phyloP scores from a whole-genome alignment of 2,888 invertebrate genomes.

The Lasioglossum oenotherae region DNA sequence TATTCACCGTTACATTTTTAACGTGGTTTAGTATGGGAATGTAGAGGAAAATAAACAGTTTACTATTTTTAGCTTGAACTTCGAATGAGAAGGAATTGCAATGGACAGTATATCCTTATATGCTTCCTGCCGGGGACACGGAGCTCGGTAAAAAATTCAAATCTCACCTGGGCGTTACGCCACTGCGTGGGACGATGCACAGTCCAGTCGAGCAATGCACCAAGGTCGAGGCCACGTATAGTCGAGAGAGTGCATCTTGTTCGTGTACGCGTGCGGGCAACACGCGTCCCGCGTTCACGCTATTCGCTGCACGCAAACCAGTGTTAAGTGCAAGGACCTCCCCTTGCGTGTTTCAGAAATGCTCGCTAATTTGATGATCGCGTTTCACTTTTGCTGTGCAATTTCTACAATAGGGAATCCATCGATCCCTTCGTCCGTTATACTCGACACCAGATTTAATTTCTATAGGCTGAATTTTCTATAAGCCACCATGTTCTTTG shows the following conservation, averaged over 20 bases:
- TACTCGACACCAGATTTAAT: background rate
- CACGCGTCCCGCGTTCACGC: constrained; percentile 41
- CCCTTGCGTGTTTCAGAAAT: constrained; percentile 33
- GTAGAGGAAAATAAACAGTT: background rate
- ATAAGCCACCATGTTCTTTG: background rate
- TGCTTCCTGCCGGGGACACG: background rate
- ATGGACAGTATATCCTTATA: background rate
- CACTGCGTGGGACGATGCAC: constrained; percentile 64
- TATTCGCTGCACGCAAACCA: constrained; percentile 52
- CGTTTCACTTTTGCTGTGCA: constrained; percentile 13
- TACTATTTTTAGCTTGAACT: background rate
- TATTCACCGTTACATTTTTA: background rate
- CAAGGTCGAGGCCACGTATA: constrained; percentile 75
- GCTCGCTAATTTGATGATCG: constrained; percentile 38
- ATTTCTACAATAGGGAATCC: constrained; percentile 20
- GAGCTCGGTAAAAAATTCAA: constrained; percentile 40
- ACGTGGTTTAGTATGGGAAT: background rate
- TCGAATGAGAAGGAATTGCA: background rate
- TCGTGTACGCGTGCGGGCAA: constrained; percentile 26
- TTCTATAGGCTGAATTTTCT: background rate
- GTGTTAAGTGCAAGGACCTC: constrained; percentile 59
- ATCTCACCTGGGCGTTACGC: constrained; percentile 46
- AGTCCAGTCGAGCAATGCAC: constrained; percentile 69
- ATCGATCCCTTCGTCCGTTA: constrained; percentile 5
- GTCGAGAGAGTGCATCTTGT: constrained; percentile 60